Base-by-base conservation (phyloP, 1,140 invertebrate genomes). In the Penaeus chinensis region DNA sequence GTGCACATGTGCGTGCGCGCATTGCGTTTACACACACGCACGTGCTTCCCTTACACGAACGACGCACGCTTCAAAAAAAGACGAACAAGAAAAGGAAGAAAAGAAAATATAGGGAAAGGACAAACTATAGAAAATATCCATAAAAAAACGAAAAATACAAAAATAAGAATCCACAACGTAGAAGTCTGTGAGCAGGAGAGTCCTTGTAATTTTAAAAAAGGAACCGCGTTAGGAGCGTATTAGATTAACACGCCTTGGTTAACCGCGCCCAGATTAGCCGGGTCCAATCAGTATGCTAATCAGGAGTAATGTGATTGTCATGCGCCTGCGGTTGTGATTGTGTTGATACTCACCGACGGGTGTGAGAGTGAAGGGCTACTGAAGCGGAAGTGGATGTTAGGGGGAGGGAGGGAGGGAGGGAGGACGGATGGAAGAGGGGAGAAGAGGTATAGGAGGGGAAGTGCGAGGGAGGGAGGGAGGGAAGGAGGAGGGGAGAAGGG, bases 231-330 rank as follows among this genome's bases (percentile, higher is more conserved):
- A n/a, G 60, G 80, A 54, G 71, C 24, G 66, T 62, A 87, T 87
- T 87, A 54, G 80, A 87, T 87, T 82, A 87, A 65, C 80, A 87
- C 85, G 85, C 85, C 85, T 87, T 87, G 85, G 85, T 87, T 87
- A 87, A 87, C 85, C 85, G 80, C 80, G 82, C 85, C 69, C 80
- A 82, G 85, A 87, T 87, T 87, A 87, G 85, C 71, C 42, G 85
- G 77, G 85, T 87, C 79, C 85, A 87, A 87, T 87, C 85, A 87
- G 85, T 87, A 87, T 87, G 85, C 85, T 87, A 87, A 87, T 87
- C 85, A 87, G 65, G 79, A 87, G 80, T 87, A 86, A 87, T 87
- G 85, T 87, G 85, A 87, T 87, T 87, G 85, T 83, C 76, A 87
- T 87, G 85, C 85, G 85, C 61, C 16, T 81, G 85, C 62, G 69